Percentiles rank a stretch among this genome's conserved stretches.
Conservation (phyloP, 2,113 vertebrate species). For the Epinephelus moara region DNA sequence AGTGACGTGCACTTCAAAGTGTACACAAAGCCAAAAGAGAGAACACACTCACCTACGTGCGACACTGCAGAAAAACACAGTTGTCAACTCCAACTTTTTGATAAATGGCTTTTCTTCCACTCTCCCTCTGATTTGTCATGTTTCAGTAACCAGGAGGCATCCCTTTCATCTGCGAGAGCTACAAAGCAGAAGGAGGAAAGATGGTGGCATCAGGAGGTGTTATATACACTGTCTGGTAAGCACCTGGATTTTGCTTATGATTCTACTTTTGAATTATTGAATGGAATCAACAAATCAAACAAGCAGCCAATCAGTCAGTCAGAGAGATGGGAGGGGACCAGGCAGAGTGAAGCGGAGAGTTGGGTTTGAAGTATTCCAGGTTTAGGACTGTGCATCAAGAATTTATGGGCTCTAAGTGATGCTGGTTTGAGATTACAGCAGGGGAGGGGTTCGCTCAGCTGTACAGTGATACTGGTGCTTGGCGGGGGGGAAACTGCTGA, state of each 20-base stretch:
- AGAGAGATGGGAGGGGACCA: constrained; percentile 6
- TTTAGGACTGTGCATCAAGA: constrained; percentile 59
- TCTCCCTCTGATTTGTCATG: constrained; percentile 59
- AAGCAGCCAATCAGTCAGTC: constrained; percentile 5
- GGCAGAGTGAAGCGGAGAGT: constrained; percentile 1
- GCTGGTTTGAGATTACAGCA: constrained; percentile 62
- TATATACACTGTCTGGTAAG: constrained; percentile 20
- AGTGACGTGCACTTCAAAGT: constrained; percentile 48
- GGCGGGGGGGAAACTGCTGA: constrained; percentile 14
- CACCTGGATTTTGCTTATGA: constrained; percentile 10
- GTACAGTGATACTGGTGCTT: constrained; percentile 24
- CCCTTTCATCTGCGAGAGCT: constrained; percentile 50
- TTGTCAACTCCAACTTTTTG: constrained; percentile 60
- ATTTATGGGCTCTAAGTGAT: constrained; percentile 68
- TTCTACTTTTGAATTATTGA: constrained; percentile 44
- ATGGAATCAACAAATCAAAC: constrained; percentile 32
- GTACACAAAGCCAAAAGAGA: constrained; percentile 32
- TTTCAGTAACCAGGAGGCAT: constrained; percentile 53
- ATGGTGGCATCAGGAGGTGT: constrained; percentile 15
- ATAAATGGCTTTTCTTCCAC: constrained; percentile 60
- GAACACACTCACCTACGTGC: constrained; percentile 40
- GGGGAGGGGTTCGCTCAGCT: constrained; percentile 40
- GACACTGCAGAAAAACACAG: constrained; percentile 26
- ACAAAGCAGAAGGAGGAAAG: constrained; percentile 25
- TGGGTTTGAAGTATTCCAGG: constrained; percentile 55